Evolutionary conservation across 2,113 vertebrate genomes (phyloP).

Genomic region (Pongo pygmaeus): DNA sequence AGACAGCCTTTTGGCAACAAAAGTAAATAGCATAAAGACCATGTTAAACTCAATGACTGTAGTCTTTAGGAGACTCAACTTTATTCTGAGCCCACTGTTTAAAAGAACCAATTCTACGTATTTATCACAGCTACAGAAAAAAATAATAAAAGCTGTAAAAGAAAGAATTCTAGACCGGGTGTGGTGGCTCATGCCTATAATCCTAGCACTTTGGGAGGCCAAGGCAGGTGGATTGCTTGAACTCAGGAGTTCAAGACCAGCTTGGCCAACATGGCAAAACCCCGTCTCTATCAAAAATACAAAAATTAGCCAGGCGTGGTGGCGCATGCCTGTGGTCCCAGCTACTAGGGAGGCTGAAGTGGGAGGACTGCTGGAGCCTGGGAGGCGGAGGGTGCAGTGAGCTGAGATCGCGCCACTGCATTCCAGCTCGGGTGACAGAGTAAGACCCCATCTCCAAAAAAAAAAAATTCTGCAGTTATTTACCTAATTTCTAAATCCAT

Average conservation of each 20-base stretch:
- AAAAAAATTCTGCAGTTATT: constrained; percentile 26
- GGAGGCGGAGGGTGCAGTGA: no score
- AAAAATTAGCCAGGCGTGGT: no score
- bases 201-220: no score
- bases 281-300: no score
- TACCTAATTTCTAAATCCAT: constrained; percentile 38
- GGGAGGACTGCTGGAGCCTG: no score
- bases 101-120: constrained; percentile 37
- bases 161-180: neutral
- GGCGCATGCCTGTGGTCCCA: no score
- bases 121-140: neutral
- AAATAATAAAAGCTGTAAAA: constrained; percentile 22
- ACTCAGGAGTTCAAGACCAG: no score
- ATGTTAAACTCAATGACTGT: neutral
- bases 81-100: neutral
- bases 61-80: neutral
- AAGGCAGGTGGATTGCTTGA: neutral
- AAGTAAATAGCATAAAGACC: neutral
- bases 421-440: no score
- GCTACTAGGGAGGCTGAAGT: no score
- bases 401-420: no score
- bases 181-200: no score
- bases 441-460: neutral
- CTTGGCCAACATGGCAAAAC: no score
- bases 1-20: neutral